Evolutionary conservation across 2,113 vertebrate species (phyloP).

Genomic region (Mus pahari): DNA sequence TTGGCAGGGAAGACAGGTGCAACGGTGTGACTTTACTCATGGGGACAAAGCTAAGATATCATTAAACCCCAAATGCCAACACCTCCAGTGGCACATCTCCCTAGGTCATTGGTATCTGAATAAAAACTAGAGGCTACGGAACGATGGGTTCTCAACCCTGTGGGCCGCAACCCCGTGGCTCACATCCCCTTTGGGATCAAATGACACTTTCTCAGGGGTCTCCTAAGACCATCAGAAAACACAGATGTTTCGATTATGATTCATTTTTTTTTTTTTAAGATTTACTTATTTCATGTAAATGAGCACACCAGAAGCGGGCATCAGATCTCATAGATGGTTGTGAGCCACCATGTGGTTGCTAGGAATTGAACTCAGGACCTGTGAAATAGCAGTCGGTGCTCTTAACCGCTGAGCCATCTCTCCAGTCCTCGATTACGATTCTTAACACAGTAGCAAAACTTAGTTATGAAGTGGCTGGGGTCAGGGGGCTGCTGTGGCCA

Average conservation of each 20-base stretch:
- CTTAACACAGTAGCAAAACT: neutral
- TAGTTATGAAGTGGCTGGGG: neutral
- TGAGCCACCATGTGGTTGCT: too few species aligned
- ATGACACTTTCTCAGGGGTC: neutral
- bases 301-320: too few species aligned
- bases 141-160: neutral
- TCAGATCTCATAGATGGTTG: too few species aligned
- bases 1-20: neutral
- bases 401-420: too few species aligned
- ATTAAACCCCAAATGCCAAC: neutral
- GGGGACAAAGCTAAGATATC: neutral
- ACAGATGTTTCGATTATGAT: too few species aligned
- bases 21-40: neutral
- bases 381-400: too few species aligned
- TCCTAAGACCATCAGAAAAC: too few species aligned
- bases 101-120: neutral
- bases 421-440: neutral
- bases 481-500: fast-evolving
- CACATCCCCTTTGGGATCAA: neutral
- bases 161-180: too few species aligned
- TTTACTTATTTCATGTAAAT: too few species aligned
- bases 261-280: too few species aligned
- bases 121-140: neutral
- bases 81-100: neutral
- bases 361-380: too few species aligned